A percentile compares a stretch with the other conserved stretches of the same genome.
Conservation (phyloP, 2,888 invertebrate species). For the Caenorhabditis plicata region DNA sequence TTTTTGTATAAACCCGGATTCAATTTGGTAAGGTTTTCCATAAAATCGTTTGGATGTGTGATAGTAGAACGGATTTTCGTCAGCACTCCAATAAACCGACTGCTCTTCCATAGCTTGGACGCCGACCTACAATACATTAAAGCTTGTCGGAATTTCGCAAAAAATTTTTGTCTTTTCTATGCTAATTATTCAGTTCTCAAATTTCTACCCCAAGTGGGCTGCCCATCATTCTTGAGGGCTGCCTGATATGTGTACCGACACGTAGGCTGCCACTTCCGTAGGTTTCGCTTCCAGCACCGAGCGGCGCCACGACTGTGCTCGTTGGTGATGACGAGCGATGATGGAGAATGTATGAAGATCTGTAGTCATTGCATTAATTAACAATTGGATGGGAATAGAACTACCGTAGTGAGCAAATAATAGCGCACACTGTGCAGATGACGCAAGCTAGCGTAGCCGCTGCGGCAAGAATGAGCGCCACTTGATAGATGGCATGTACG, state of each 20-base stretch:
- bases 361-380: slow-evolving; percentile 9
- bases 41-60: slow-evolving; percentile 62
- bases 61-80: slow-evolving; percentile 64
- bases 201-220: slow-evolving; percentile 27
- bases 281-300: slow-evolving; percentile 47
- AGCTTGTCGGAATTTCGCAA: background rate
- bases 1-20: slow-evolving; percentile 45
- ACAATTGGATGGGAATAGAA: background rate
- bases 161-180: background rate
- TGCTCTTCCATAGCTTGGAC: slow-evolving; percentile 63
- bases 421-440: slow-evolving; percentile 51
- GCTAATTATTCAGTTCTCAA: too few relatives aligned
- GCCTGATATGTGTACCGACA: slow-evolving; percentile 29
- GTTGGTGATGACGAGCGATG: slow-evolving; percentile 47
- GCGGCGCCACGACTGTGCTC: slow-evolving; percentile 48
- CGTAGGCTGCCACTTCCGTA: slow-evolving; percentile 40
- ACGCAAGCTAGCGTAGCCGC: slow-evolving; percentile 58
- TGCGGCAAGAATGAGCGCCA: slow-evolving; percentile 61
- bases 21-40: slow-evolving; percentile 62
- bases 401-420: slow-evolving; percentile 53
- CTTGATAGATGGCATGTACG: slow-evolving; percentile 45
- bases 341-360: slow-evolving; percentile 61
- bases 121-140: slow-evolving; percentile 12
- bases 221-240: slow-evolving; percentile 15
- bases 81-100: slow-evolving; percentile 64